Base-by-base conservation (phyloP, 2,113 vertebrate species). In the Albula goreensis region DNA sequence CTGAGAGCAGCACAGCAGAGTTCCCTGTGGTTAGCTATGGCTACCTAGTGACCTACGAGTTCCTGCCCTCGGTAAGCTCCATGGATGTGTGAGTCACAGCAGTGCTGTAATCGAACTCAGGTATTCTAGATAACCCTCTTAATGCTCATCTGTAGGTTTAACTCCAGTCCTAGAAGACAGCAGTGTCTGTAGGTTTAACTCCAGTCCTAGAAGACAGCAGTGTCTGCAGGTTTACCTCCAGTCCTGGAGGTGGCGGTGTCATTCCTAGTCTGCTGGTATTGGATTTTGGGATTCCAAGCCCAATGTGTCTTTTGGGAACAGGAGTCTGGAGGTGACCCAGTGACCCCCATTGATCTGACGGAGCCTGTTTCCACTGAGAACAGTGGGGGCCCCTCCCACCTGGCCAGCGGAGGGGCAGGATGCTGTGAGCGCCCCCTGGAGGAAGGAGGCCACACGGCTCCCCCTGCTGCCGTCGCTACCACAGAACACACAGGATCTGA, bases 31-130 rank as follows among this genome's bases (percentile, higher is more conserved):
- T 96, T 90, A 90, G 89, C 56, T 96, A 94, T 92, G 95, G 74
- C 90, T 98, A 97, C 88, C 93, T 83, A 0, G 94, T 97, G 88
- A 95, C 89, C 0, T 99, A 98, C 0, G 91, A 96, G 52, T 97
- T 94, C 78, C 84, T 92, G 1, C 12, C 12, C 53, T 56, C 53
- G 12, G 53, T 12, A 6, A 9, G 53, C 53, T 56, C 53, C 53
- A 56, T 7, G 53, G 53, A 56, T 56, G 53, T 56, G 12, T 56
- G 53, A 9, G 6, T 56, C 53, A 56, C 53, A 56, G 31, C 31
- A 41, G 31, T 41, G 31, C 31, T 41, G 31, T 41, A 41, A 41
- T 41, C 31, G 31, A 41, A 41, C 31, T 41, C 31, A 41, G 31
- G 31, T 41, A 41, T 41, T 41, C 31, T 41, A 41, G 31, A 41